Conservation (phyloP, 2,888 invertebrate species). For the Noctua janthe region DNA sequence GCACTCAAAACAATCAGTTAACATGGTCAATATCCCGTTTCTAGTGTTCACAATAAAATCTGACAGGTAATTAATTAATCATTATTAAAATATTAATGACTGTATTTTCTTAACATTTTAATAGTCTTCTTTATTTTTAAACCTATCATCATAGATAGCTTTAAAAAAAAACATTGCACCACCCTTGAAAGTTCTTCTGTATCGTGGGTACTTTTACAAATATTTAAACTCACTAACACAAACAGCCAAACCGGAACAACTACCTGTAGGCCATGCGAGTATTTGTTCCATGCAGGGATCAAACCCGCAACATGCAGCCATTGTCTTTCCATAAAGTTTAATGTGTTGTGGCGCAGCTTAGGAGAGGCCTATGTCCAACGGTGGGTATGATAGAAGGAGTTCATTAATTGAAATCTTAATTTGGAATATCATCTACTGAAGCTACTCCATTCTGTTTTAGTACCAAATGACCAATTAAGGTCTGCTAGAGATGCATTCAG, state of each 20-base stretch:
- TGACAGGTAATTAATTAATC: neutral
- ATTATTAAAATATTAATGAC: neutral
- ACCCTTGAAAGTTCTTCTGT: no score
- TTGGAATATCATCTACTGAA: neutral
- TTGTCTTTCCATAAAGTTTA: neutral
- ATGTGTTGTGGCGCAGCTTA: neutral
- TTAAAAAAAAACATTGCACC: no score
- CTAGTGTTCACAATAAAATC: neutral
- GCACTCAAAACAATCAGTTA: no score
- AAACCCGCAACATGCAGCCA: neutral
- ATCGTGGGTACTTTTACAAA: no score
- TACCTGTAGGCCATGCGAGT: no score
- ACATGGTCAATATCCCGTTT: no score
- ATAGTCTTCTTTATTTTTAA: no score
- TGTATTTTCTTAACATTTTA: neutral
- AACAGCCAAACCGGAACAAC: no score
- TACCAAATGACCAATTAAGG: slow-evolving; percentile 93
- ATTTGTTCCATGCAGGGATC: no score
- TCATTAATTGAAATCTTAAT: neutral
- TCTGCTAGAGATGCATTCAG: slow-evolving; percentile 90
- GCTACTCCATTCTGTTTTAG: slow-evolving; percentile 69
- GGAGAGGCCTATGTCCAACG: neutral
- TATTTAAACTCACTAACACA: no score
- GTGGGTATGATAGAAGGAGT: neutral
- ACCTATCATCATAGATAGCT: no score